Conservation (phyloP, 2,113 vertebrate genomes). For the Dicentrarchus labrax region DNA sequence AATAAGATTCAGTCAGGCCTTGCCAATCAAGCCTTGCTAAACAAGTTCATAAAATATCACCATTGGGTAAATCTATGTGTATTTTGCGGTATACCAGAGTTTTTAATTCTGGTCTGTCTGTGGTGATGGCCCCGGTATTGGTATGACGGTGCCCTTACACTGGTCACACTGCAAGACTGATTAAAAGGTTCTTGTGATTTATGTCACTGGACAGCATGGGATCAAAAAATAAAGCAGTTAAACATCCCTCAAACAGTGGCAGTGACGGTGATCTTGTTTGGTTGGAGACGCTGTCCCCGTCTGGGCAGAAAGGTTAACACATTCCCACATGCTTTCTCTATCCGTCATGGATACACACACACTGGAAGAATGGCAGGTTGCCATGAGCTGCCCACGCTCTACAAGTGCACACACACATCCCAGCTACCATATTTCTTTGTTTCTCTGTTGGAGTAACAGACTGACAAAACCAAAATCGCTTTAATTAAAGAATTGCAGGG, state of each 20-base stretch:
- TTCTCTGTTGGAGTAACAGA: not conserved
- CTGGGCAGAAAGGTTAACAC: constrained; percentile 68
- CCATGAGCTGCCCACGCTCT: constrained; percentile 29
- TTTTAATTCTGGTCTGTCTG: too few species aligned
- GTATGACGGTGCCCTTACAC: not conserved
- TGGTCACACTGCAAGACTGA: constrained; percentile 11
- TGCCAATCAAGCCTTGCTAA: too few species aligned
- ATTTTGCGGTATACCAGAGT: too few species aligned
- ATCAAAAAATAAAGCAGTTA: constrained; percentile 9
- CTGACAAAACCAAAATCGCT: constrained; percentile 21
- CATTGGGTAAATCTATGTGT: too few species aligned
- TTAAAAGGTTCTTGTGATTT: constrained; percentile 41
- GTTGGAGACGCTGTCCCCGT: constrained; percentile 34
- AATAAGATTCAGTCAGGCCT: not conserved
- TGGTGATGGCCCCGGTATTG: too few species aligned
- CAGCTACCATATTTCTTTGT: constrained; percentile 1
- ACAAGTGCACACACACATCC: constrained; percentile 14
- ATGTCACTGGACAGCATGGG: constrained; percentile 9
- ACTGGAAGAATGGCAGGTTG: constrained; percentile 45
- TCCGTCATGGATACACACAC: constrained; percentile 64
- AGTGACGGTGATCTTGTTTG: constrained; percentile 2
- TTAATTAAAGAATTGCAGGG: constrained; percentile 11
- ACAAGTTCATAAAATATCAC: too few species aligned
- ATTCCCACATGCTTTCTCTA: constrained; percentile 68
- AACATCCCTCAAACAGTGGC: constrained; percentile 24